phyloP scores from a whole-genome alignment of 1,140 invertebrate genomes.

The Drosophila pallidifrons region DNA sequence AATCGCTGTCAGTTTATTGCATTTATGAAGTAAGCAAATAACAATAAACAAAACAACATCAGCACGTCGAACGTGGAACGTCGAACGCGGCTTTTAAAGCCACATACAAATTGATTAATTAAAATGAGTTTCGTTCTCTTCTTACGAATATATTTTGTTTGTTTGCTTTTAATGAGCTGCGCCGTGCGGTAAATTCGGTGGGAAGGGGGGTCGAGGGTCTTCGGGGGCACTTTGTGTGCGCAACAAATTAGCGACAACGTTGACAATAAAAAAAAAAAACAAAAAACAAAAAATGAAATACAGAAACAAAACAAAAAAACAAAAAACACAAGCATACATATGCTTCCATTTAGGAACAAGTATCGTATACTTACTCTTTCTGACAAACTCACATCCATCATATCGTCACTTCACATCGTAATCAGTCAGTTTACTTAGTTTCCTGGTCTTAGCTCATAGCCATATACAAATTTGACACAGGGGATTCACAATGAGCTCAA shows the following conservation, averaged over 20 bases:
- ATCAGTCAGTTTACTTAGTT: slow-evolving; percentile 3
- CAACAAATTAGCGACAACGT: slow-evolving; percentile 30
- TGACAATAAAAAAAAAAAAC: slow-evolving; percentile 11
- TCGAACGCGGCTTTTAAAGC: slow-evolving; percentile 17
- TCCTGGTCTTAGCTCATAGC: background rate
- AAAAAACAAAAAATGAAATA: background rate
- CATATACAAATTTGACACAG: background rate
- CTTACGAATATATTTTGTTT: slow-evolving; percentile 24
- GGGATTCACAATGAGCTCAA: background rate
- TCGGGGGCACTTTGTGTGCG: slow-evolving; percentile 16
- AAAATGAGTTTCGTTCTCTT: slow-evolving; percentile 45
- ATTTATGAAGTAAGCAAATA: slow-evolving; percentile 40
- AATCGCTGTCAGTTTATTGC: slow-evolving; percentile 59
- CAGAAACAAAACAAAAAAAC: background rate
- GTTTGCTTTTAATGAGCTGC: slow-evolving; percentile 27
- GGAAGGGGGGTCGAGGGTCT: background rate
- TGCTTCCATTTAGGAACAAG: slow-evolving; percentile 7
- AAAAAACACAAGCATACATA: slow-evolving; percentile 1
- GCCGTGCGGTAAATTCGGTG: slow-evolving; percentile 5
- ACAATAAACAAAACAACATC: slow-evolving; percentile 23
- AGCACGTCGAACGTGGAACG: slow-evolving; percentile 32
- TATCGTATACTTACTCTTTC: background rate
- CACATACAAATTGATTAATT: slow-evolving; percentile 79
- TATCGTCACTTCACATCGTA: background rate
- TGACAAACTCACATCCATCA: background rate